phyloP scores from a whole-genome alignment of 2,113 vertebrate species.

The Actenoides hombroni region DNA sequence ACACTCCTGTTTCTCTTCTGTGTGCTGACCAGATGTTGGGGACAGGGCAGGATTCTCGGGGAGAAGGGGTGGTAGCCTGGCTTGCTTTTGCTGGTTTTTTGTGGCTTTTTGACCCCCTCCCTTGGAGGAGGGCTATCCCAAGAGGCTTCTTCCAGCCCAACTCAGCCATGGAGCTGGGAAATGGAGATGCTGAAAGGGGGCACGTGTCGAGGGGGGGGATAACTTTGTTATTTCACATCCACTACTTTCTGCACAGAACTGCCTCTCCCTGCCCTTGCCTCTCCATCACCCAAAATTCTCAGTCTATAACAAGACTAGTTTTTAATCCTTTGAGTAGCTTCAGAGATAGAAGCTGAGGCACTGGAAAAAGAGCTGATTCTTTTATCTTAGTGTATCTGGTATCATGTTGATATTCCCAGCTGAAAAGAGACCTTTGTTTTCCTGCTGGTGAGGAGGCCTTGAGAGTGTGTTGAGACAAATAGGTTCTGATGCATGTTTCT shows the following conservation, averaged over 20 bases:
- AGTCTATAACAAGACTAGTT: background rate
- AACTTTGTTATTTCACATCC: background rate
- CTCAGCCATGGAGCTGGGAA: background rate
- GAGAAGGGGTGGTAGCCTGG: background rate
- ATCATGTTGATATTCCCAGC: background rate
- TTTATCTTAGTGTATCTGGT: background rate
- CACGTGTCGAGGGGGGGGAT: background rate
- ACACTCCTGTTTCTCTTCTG: background rate
- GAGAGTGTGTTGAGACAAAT: background rate
- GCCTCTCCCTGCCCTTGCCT: background rate
- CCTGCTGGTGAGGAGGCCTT: background rate
- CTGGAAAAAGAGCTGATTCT: conserved; percentile 8
- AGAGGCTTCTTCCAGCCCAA: background rate
- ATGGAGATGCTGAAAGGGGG: background rate
- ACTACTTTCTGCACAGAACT: background rate
- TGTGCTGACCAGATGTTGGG: background rate
- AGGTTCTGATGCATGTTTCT: conserved; percentile 8
- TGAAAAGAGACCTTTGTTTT: conserved; percentile 22
- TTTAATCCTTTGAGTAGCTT: background rate
- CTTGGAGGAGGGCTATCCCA: background rate
- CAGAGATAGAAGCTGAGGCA: background rate
- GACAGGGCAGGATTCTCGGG: background rate
- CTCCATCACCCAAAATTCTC: background rate
- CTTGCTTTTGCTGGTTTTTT: background rate
- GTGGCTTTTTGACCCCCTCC: background rate